phyloP scores from a whole-genome alignment of 2,113 vertebrate genomes.

The Athene cunicularia region DNA sequence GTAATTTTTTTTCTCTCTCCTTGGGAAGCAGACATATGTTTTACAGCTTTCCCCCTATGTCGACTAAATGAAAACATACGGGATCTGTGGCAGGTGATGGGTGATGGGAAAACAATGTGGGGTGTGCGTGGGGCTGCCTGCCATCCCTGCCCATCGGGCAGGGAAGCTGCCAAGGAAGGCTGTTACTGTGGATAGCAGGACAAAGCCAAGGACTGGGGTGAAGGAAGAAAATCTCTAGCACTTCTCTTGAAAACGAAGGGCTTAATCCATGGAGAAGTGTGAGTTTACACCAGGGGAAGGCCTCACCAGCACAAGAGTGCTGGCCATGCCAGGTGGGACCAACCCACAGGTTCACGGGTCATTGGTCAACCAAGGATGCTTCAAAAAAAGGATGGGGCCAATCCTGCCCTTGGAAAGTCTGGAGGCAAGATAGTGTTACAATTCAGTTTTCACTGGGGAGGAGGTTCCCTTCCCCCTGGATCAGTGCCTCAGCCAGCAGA shows the following conservation, averaged over 20 bases:
- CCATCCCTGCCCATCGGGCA: background rate
- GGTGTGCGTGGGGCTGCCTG: background rate
- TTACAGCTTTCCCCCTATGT: constrained; percentile 45
- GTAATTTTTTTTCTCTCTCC: background rate
- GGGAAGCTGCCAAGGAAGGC: background rate
- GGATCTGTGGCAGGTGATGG: constrained; percentile 29
- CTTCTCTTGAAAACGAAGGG: background rate
- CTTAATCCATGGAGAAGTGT: background rate
- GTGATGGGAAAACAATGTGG: constrained; percentile 38
- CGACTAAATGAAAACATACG: constrained; percentile 48
- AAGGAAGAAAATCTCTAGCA: background rate
- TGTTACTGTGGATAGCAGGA: background rate
- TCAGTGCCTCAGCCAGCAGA: background rate
- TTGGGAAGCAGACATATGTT: constrained; percentile 42
- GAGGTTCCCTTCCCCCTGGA: background rate
- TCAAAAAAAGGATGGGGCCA: background rate
- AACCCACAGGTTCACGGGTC: fast-evolving
- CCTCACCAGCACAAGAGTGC: background rate
- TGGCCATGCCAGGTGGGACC: background rate
- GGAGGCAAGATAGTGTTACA: background rate
- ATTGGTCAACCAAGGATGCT: background rate
- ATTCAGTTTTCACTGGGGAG: background rate
- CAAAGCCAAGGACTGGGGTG: background rate
- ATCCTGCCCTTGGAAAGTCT: background rate
- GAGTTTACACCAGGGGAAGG: background rate